Evolutionary conservation across 2,888 invertebrate species (phyloP).

Genomic region (Tenthredo notha): DNA sequence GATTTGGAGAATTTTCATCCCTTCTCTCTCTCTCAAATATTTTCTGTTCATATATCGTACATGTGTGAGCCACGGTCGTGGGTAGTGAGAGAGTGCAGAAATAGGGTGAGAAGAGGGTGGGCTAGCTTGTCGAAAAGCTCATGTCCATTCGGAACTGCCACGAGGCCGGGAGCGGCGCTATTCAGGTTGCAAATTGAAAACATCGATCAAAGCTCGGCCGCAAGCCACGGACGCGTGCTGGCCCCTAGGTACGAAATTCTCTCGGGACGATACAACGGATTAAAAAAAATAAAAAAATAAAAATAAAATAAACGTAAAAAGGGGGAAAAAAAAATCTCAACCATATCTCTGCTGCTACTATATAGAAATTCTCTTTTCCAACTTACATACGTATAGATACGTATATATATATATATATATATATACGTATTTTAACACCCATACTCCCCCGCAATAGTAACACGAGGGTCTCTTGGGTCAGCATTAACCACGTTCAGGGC

Average conservation of each 20-base stretch:
- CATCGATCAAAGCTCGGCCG: constrained; percentile 49
- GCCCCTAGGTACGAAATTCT: constrained; percentile 36
- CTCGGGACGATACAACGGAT: constrained; percentile 35
- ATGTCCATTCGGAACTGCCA: constrained; percentile 20
- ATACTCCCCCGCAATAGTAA: neutral
- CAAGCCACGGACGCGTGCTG: neutral
- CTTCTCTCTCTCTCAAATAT: neutral
- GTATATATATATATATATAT: neutral
- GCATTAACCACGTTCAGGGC: constrained; percentile 6
- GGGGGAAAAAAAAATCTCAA: neutral
- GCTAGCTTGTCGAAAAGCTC: constrained; percentile 25
- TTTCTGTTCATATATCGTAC: neutral
- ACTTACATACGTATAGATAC: too few relatives aligned
- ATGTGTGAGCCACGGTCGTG: too few relatives aligned
- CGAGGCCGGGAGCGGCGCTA: constrained; percentile 17
- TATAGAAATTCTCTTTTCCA: neutral
- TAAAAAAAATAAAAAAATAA: constrained; percentile 6
- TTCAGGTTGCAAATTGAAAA: constrained; percentile 50
- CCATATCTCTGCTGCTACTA: neutral
- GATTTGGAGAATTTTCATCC: constrained; percentile 5
- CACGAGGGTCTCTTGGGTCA: constrained; percentile 11
- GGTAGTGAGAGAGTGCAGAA: neutral
- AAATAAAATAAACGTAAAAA: neutral
- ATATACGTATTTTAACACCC: neutral
- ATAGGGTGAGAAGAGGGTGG: neutral